Evolutionary conservation across 1,140 invertebrate genomes (phyloP).

Genomic region (Trichoplusia ni): DNA sequence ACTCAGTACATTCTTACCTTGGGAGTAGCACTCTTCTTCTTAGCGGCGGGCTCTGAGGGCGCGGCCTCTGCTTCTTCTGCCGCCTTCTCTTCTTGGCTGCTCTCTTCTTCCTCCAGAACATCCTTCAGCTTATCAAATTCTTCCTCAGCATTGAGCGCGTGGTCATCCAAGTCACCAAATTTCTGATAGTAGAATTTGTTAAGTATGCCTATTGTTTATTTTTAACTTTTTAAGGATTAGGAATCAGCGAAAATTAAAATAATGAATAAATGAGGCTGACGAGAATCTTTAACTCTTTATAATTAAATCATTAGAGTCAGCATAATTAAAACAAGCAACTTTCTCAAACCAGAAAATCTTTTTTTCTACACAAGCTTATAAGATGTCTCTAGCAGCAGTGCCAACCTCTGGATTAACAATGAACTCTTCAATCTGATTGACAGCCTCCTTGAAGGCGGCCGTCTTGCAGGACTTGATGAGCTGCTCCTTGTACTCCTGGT

Average conservation of each 20-base stretch:
- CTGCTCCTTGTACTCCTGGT: constrained; percentile 90
- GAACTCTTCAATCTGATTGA: constrained; percentile 93
- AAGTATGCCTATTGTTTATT: not conserved
- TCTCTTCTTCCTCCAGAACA: constrained; percentile 81
- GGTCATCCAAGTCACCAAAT: constrained; percentile 71
- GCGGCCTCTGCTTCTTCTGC: constrained; percentile 55
- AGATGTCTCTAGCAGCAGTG: no score
- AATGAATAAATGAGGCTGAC: no score
- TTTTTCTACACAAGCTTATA: no score
- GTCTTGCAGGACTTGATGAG: constrained; percentile 90
- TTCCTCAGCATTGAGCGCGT: constrained; percentile 83
- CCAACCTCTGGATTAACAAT: constrained; percentile 87
- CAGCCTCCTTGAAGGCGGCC: constrained; percentile 90
- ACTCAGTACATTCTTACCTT: constrained; percentile 69
- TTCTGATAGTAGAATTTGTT: constrained; percentile 46
- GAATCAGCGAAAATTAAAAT: no score
- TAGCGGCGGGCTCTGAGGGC: constrained; percentile 43
- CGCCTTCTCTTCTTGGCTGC: constrained; percentile 65
- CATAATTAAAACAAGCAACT: no score
- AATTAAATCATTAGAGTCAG: no score
- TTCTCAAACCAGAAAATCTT: no score
- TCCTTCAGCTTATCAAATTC: constrained; percentile 88
- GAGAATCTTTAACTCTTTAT: no score
- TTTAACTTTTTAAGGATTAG: not conserved
- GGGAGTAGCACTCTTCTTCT: constrained; percentile 71